phyloP scores from a whole-genome alignment of 2,113 vertebrate genomes.

The Alosa alosa region DNA sequence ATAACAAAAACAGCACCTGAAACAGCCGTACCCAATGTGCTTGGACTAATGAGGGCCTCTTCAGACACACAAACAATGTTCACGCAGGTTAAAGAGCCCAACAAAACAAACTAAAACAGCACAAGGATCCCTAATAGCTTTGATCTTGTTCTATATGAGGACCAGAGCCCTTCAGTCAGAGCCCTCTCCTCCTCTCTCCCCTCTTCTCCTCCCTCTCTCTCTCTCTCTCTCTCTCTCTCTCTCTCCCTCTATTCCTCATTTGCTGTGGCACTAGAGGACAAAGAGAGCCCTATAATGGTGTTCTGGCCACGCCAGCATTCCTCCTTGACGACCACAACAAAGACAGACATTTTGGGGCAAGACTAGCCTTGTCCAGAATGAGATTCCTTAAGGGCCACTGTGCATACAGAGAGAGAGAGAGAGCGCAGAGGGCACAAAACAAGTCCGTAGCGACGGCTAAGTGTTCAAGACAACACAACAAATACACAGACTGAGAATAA shows the following conservation, averaged over 20 bases:
- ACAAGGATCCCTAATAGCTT: neutral
- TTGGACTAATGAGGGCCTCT: neutral
- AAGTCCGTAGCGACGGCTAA: neutral
- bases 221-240: neutral
- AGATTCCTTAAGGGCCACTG: constrained; percentile 4
- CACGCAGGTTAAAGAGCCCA: neutral
- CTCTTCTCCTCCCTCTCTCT: neutral
- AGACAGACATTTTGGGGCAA: constrained; percentile 13
- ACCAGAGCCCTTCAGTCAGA: neutral
- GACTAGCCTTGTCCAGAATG: neutral
- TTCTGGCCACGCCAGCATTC: constrained; percentile 8
- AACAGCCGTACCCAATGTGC: neutral
- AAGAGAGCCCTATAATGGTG: constrained; percentile 1
- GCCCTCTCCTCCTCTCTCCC: neutral
- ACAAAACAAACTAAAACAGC: neutral
- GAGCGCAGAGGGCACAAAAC: neutral
- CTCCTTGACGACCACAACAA: constrained; percentile 11
- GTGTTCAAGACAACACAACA: neutral
- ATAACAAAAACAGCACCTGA: neutral
- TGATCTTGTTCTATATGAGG: neutral
- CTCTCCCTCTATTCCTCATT: neutral
- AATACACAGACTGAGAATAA: neutral
- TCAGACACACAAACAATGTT: neutral
- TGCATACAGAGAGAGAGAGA: neutral
- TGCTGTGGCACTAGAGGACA: neutral